Base-by-base conservation (phyloP, 2,113 vertebrate genomes). In the Bucco capensis region DNA sequence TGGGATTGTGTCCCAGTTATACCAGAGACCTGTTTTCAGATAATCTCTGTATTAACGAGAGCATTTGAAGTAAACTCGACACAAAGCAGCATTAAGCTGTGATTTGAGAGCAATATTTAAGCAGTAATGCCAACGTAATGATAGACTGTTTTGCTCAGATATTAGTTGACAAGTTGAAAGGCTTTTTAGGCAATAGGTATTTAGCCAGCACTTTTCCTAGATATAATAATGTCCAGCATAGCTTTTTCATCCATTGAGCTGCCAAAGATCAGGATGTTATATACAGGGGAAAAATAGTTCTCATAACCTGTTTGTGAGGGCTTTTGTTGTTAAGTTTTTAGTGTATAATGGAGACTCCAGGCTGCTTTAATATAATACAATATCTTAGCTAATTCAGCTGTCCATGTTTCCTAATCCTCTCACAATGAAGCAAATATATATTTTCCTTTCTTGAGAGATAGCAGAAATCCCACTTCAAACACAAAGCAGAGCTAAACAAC, bases 71-170 rank as follows among this genome's bases (percentile, higher is more conserved):
- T 15, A 24, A 50, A 8, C 38, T 44, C 24, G 2, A 4, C 1
- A 0, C 35, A 24, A n/a, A 0, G 21, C 61, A 65, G 61, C 44
- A 8, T 15, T 47, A 19, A 57, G 38, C 47, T 38, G 73, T n/a
- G 57, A 2, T 24, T 33, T 38, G 57, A n/a, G 53, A 82, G 75
- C 50, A 22, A 57, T 23, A 8, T 24, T 53, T 21, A 33, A 77
- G 67, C 1, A 4, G 8, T 9, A 6, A 18, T 5, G 30, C 13
- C 24, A n/a, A 62, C 66, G 69, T 2, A 69, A 60, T 30, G 2
- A 19, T 40, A 37, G 5, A 0, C 2, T 8, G 2, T n/a, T 33
- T 19, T 44, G 40, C 33, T 40, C 5, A 1, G 51, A 1, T 40
- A 2, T 54, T 31, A 14, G 5, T 1, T 35, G 65, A 17, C 11